Percentiles rank a stretch among this genome's conserved stretches.
These are phyloP conservation scores for Conchocele bisecta DNA, from an alignment of 2,888 invertebrate species.

Conservation along the genomic window DNA sequence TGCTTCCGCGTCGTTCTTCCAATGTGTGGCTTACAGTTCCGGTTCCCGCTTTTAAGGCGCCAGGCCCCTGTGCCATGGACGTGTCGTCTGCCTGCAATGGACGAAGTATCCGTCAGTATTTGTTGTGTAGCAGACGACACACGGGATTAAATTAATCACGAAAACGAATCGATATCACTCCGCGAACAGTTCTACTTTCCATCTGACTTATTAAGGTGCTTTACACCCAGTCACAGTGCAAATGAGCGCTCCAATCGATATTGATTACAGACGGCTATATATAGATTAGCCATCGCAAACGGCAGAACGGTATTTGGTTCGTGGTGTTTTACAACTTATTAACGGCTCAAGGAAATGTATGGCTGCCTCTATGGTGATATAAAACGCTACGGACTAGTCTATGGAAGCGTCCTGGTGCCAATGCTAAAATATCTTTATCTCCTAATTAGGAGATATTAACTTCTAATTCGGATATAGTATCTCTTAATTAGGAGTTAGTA, in stretches of 20 bases:
- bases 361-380: too few relatives aligned
- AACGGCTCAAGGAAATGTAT: too few relatives aligned
- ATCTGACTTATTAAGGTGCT: constrained; percentile 62
- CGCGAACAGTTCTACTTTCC: constrained; percentile 52
- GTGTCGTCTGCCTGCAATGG: constrained; percentile 72
- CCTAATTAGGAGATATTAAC: too few relatives aligned
- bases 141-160: constrained; percentile 70
- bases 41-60: constrained; percentile 63
- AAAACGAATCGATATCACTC: constrained; percentile 61
- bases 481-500: too few relatives aligned
- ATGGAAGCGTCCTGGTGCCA: too few relatives aligned
- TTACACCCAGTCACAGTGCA: constrained; percentile 58
- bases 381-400: too few relatives aligned
- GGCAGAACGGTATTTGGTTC: too few relatives aligned
- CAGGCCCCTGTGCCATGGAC: constrained; percentile 76
- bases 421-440: too few relatives aligned
- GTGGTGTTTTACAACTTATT: too few relatives aligned
- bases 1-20: constrained; percentile 60
- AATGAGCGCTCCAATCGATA: constrained; percentile 55
- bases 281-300: too few relatives aligned
- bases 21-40: too few relatives aligned
- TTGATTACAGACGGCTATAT: constrained; percentile 45
- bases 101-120: constrained; percentile 28
- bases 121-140: constrained; percentile 43
- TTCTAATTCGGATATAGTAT: too few relatives aligned